phyloP scores from a whole-genome alignment of 2,797 vertebrate genomes.

The Sarcoramphus papa region DNA sequence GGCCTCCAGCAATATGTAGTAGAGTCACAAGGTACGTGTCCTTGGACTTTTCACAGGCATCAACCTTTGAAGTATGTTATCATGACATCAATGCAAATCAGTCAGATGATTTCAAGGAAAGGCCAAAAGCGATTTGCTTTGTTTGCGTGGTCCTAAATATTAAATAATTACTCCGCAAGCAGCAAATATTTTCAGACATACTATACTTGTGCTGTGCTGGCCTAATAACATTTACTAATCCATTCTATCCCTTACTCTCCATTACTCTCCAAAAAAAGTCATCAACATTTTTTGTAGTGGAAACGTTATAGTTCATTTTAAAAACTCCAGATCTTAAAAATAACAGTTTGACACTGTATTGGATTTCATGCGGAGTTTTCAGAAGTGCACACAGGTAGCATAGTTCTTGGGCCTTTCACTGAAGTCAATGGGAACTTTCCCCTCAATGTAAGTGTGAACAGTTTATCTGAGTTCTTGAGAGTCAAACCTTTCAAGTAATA shows the following conservation, averaged over 20 bases:
- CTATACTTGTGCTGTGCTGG: rapidly evolving
- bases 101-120: not conserved
- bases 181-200: not conserved
- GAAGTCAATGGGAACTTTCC: not conserved
- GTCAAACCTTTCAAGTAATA: not conserved
- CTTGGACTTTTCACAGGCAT: constrained; percentile 9
- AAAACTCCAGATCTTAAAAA: not conserved
- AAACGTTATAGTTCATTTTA: not conserved
- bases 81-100: not conserved
- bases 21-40: constrained; percentile 25
- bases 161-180: not conserved
- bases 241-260: not conserved
- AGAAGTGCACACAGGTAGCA: not conserved
- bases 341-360: not conserved
- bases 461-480: not conserved
- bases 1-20: not conserved
- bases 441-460: not conserved
- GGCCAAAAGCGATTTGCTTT: not conserved
- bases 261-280: not conserved
- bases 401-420: not conserved
- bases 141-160: not conserved
- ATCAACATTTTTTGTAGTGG: not conserved
- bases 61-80: not conserved
- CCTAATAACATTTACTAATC: not conserved
- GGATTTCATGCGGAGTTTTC: not conserved